These are phyloP conservation scores for Acropora tenuis DNA, from an alignment of 64 coral and sea anemone species.

Conservation along the genomic window DNA sequence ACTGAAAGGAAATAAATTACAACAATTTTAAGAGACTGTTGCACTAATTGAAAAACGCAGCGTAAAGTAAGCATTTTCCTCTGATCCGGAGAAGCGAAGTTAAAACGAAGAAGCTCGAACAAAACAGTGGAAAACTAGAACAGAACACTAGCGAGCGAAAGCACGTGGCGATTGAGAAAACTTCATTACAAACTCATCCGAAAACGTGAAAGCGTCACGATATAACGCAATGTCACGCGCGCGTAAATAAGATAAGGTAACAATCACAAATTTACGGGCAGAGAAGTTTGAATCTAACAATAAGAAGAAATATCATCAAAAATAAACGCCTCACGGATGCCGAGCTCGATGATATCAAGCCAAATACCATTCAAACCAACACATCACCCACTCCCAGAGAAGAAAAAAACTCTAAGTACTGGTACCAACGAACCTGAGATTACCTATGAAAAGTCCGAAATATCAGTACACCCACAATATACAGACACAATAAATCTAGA, in stretches of 20 bases:
- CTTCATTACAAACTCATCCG: background rate
- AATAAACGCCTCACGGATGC: no score
- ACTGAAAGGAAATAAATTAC: background rate
- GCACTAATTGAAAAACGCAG: background rate
- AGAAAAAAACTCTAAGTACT: no score
- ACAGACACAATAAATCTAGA: no score
- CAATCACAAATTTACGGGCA: background rate
- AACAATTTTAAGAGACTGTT: slow-evolving; percentile 4
- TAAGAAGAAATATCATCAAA: no score
- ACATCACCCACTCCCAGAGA: no score
- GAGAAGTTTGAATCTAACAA: no score
- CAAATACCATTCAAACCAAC: no score
- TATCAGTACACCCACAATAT: no score
- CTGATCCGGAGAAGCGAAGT: background rate
- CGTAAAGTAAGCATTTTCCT: slow-evolving; percentile 6
- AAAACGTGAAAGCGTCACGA: background rate
- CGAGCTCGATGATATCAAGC: no score
- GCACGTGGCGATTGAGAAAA: background rate
- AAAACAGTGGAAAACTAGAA: background rate
- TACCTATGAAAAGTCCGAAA: no score
- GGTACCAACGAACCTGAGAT: no score
- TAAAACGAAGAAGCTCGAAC: background rate
- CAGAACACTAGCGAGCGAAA: background rate
- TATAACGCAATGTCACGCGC: background rate
- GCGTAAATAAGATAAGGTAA: background rate